Conservation (phyloP, 2,113 vertebrate genomes). For the Oophaga pumilio region DNA sequence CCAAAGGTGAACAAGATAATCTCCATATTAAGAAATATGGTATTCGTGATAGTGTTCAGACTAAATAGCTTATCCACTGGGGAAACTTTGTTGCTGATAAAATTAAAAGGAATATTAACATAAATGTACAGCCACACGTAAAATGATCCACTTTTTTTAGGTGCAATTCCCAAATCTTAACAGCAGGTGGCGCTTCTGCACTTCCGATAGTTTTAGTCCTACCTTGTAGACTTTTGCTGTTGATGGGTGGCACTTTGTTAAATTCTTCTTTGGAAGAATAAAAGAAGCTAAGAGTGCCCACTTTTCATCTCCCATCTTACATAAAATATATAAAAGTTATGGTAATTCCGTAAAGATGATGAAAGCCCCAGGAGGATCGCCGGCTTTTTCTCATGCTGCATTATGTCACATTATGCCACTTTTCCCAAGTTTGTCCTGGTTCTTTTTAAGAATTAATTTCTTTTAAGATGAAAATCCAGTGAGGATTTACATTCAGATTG, state of each 20-base stretch:
- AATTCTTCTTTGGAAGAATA: neutral
- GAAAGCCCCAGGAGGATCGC: constrained; percentile 40
- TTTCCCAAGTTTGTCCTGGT: constrained; percentile 32
- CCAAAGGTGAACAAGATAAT: too few species aligned
- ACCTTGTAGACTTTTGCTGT: neutral
- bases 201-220: neutral
- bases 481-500: constrained; percentile 45
- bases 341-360: constrained; percentile 44
- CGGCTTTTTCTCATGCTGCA: constrained; percentile 15
- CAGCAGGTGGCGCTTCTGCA: constrained; percentile 22
- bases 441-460: constrained; percentile 47
- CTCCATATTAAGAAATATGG: too few species aligned
- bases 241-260: constrained; percentile 11
- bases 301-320: constrained; percentile 37
- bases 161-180: neutral
- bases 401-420: constrained; percentile 44
- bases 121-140: neutral
- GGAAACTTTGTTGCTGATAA: too few species aligned
- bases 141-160: too few species aligned
- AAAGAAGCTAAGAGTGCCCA: constrained; percentile 10
- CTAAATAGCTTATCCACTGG: too few species aligned
- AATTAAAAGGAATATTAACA: neutral
- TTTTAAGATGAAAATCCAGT: constrained; percentile 39
- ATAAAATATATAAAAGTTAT: constrained; percentile 56
- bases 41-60: too few species aligned